Evolutionary conservation across 2,888 invertebrate genomes (phyloP).

Genomic region (Chrysolina americana): DNA sequence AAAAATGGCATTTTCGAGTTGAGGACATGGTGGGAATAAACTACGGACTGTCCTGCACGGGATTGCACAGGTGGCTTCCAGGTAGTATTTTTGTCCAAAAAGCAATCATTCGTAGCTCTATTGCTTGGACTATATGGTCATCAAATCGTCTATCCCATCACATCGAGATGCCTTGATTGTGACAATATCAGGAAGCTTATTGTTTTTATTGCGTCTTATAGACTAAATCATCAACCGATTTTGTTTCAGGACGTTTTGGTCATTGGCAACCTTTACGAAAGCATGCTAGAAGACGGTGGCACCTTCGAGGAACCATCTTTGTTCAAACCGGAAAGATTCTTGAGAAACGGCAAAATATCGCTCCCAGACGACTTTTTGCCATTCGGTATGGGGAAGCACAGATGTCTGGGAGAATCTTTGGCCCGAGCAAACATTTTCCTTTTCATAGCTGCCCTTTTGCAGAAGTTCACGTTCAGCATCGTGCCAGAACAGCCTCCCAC

Average conservation of each 20-base stretch:
- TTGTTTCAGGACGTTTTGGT: conserved; percentile 82
- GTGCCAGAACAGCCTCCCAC: conserved; percentile 79
- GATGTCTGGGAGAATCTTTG: conserved; percentile 87
- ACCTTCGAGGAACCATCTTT: conserved; percentile 78
- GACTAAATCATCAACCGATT: not conserved
- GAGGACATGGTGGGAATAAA: too few relatives aligned
- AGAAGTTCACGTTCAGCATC: conserved; percentile 79
- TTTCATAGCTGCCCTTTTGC: conserved; percentile 81
- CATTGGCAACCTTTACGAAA: conserved; percentile 81
- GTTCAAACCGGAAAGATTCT: conserved; percentile 84
- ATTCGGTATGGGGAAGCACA: conserved; percentile 84
- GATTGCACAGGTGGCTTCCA: too few relatives aligned
- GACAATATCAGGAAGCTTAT: too few relatives aligned
- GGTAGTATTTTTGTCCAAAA: too few relatives aligned
- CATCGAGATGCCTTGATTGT: too few relatives aligned
- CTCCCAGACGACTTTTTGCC: conserved; percentile 82
- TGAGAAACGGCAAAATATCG: conserved; percentile 73
- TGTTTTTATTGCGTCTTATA: too few relatives aligned
- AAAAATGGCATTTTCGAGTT: too few relatives aligned
- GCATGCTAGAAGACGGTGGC: conserved; percentile 78
- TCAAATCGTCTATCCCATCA: too few relatives aligned
- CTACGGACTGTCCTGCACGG: too few relatives aligned
- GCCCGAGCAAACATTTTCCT: conserved; percentile 86
- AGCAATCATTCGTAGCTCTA: too few relatives aligned
- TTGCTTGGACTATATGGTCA: too few relatives aligned